Base-by-base conservation (phyloP, 2,113 vertebrate genomes). In the Argyrosomus japonicus region DNA sequence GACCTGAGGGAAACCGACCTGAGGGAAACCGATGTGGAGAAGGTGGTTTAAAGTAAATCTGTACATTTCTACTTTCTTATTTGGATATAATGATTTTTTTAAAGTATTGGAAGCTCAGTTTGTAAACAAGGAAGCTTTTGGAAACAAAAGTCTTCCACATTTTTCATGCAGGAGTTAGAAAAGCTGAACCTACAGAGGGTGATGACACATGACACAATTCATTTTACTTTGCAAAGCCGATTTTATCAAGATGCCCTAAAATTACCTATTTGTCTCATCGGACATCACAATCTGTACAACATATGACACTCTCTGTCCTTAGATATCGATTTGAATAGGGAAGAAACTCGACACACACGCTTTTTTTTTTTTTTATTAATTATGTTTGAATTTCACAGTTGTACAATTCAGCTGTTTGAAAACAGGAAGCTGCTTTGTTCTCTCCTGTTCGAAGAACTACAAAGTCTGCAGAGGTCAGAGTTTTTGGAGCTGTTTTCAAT, bases 1-100 rank as follows among this genome's bases (percentile, higher is more conserved):
- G 81, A 90, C 82, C 71, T 80, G 78, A 81, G 85, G 78, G 75
- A 45, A 86, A 68, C 58, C 56, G 64, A 71, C 65, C n/a, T n/a
- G n/a, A n/a, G n/a, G n/a, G n/a, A n/a, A n/a, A n/a, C n/a, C n/a
- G n/a, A n/a, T n/a, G 75, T 9, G 50, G 54, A 83, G 83, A 68
- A 29, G 40, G 32, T 36, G 81, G 72, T 64, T 88, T 68, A 76
- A 68, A 78, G 54, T 54, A 69, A 75, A 54, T 43, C n/a, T 83
- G 63, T 70, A 69, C 32, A 54, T 81, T 80, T 56, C 13, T 48
- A 57, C 54, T 70, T 47, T 25, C 15, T 83, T 40, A 40, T 43
- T 81, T 45, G 36, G 50, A 63, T 58, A 15, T 18, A 45, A n/a
- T 5, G 6, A 36, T 21, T 23, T 56, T 77, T 62, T 56, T 77